Evolutionary conservation across 2,113 vertebrate species (phyloP), one percentile per base, ranked within the genome.

Genomic region (Albula glossodonta): DNA sequence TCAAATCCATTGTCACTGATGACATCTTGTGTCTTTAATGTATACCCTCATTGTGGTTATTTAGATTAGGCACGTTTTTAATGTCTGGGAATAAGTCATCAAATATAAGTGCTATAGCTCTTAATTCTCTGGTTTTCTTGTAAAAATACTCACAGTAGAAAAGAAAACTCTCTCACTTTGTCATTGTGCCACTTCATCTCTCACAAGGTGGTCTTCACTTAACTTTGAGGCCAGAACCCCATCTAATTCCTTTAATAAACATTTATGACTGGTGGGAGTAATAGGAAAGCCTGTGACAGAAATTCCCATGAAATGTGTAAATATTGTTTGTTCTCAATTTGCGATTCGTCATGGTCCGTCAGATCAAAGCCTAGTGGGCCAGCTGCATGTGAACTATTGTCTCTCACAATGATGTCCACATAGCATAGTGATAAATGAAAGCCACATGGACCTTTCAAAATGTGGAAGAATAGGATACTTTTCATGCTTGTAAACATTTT

Each of bases 281-380:
- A 96, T 95, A 94, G 92, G 60, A 93, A 95, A 94, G 95, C 95
- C 96, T 96, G 88, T 93, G 90, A 94, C 94, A 95, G 96, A 97
- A 98, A 99, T 97, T 99, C 97, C 98, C 98, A 98, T 99, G 97
- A 99, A 99, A 98, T 98, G 97, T 97, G 96, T 96, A 96, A 96
- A 99, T 98, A 98, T 98, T 99, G 97, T 98, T 99, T 98, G 97
- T 97, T 99, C 98, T 97, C 97, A 96, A 96, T 97, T 96, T 96
- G 91, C 96, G 95, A 98, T 99, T 99, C 98, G 97, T 97, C 94
- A 91, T 91, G 96, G 97, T 99, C 97, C 95, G 94, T 92, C 96
- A 97, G 97, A 99, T 99, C 98, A 99, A 99, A 99, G 98, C 94
- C 92, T 90, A 87, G 94, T 90, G 95, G 93, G 96, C 93, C 95